A percentile compares a stretch with the other conserved stretches of the same genome.
Evolutionary conservation across 2,888 invertebrate species (phyloP).

Genomic region (Venustoraphidia nigricollis): DNA sequence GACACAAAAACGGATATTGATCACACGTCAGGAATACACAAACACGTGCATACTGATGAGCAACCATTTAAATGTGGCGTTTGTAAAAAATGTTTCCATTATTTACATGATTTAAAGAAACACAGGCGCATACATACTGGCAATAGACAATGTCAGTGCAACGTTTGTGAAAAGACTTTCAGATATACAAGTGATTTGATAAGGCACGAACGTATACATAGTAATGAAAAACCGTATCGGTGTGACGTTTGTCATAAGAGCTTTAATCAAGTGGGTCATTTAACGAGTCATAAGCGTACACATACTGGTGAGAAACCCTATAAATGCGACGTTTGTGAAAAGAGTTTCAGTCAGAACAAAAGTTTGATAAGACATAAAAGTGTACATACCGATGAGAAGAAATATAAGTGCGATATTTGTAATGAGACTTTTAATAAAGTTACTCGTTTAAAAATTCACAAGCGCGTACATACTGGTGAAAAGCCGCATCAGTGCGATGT

Average conservation of each 20-base stretch:
- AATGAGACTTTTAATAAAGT: too few relatives aligned
- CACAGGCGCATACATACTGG: slow-evolving; percentile 30
- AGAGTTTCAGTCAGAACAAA: slow-evolving; percentile 30
- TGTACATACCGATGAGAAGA: slow-evolving; percentile 10
- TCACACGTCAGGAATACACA: slow-evolving; percentile 21
- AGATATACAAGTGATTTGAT: slow-evolving; percentile 15
- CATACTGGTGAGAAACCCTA: slow-evolving; percentile 32
- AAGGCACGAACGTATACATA: slow-evolving; percentile 5
- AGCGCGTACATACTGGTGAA: too few relatives aligned
- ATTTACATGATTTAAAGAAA: slow-evolving; percentile 30
- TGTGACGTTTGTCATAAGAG: slow-evolving; percentile 4
- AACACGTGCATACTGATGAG: slow-evolving; percentile 18
- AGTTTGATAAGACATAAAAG: slow-evolving; percentile 20
- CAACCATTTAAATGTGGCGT: slow-evolving; percentile 25
- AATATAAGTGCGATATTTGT: slow-evolving; percentile 18
- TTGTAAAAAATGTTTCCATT: slow-evolving; percentile 31
- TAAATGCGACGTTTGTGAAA: slow-evolving; percentile 28
- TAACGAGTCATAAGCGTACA: slow-evolving; percentile 13
- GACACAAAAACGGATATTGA: too few relatives aligned
- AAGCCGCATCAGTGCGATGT: too few relatives aligned
- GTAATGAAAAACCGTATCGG: neutral
- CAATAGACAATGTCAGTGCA: slow-evolving; percentile 30
- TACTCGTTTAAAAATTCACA: too few relatives aligned
- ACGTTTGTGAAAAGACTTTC: slow-evolving; percentile 29
- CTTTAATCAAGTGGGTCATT: slow-evolving; percentile 6